Evolutionary conservation across 2,113 vertebrate genomes (phyloP).

Genomic region (Piprites chloris): DNA sequence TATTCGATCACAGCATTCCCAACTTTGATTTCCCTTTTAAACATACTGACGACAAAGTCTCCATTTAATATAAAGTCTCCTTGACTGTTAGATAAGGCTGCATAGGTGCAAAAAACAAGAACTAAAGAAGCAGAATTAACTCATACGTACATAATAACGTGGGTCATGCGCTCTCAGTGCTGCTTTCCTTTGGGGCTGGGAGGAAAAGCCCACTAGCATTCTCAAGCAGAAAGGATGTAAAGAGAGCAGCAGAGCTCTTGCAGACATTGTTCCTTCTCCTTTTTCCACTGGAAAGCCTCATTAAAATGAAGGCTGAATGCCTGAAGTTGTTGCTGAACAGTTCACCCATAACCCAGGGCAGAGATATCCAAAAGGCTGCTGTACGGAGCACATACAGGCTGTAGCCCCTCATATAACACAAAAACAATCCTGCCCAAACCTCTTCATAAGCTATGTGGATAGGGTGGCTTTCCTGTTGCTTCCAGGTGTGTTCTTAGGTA

Average conservation of each 20-base stretch:
- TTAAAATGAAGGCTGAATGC: not conserved
- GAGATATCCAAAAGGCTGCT: not conserved
- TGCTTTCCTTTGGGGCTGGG: not conserved
- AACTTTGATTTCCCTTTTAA: conserved; percentile 97
- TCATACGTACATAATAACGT: conserved; percentile 12
- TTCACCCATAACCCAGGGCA: not conserved
- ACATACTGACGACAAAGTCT: conserved; percentile 98
- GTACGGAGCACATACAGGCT: not conserved
- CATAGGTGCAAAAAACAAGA: conserved; percentile 56
- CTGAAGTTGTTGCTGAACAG: not conserved
- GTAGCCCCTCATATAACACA: not conserved
- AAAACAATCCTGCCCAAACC: not conserved
- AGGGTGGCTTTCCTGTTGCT: not conserved
- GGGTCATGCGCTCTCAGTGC: not conserved
- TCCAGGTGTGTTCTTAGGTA: not conserved
- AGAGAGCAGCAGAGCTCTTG: conserved; percentile 3
- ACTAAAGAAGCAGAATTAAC: conserved; percentile 53
- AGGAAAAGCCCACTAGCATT: not conserved
- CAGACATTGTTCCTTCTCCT: not conserved
- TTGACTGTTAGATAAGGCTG: conserved; percentile 91
- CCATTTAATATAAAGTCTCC: conserved; percentile 97
- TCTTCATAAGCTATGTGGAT: not conserved
- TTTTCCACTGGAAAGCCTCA: not conserved
- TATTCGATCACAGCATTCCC: conserved; percentile 93
- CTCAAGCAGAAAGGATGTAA: not conserved